A percentile compares a stretch with the other conserved stretches of the same genome.
These are phyloP conservation scores for Gymnodraco acuticeps DNA, from an alignment of 2,797 vertebrate species.

Conservation along the genomic window DNA sequence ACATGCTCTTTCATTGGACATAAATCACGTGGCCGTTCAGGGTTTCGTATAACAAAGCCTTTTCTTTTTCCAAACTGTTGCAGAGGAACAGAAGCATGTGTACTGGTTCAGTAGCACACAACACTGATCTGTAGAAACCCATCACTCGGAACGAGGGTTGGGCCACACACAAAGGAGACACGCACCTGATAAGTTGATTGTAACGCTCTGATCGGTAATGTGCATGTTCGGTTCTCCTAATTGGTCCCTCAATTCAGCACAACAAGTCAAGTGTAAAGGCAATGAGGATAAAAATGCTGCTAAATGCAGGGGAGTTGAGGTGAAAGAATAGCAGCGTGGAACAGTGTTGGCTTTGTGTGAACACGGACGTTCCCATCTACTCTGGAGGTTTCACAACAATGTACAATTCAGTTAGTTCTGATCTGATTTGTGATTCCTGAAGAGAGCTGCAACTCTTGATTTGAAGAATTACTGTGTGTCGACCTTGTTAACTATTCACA, in stretches of 20 bases:
- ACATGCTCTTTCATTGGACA: constrained; percentile 8
- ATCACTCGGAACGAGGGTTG: constrained; percentile 56
- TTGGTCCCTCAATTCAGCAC: constrained; percentile 61
- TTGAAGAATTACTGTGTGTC: constrained; percentile 12
- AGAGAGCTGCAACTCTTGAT: background rate
- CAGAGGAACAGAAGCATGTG: constrained; percentile 24
- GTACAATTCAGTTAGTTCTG: constrained; percentile 12
- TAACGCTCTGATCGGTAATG: constrained; percentile 54
- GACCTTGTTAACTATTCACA: constrained; percentile 20
- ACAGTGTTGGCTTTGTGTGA: constrained; percentile 66
- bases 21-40: constrained; percentile 6
- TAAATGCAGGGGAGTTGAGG: constrained; percentile 54
- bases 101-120: constrained; percentile 10
- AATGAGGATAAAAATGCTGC: constrained; percentile 60
- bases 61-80: constrained; percentile 26
- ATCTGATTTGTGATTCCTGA: constrained; percentile 7
- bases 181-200: constrained; percentile 59
- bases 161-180: constrained; percentile 64
- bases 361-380: constrained; percentile 41
- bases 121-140: constrained; percentile 48
- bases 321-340: constrained; percentile 58
- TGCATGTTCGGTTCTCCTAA: constrained; percentile 55
- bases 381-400: background rate
- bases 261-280: constrained; percentile 67
- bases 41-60: constrained; percentile 6